These are phyloP conservation scores for Sebastes schlegelii DNA, from an alignment of 2,113 vertebrate genomes.

Conservation along the genomic window DNA sequence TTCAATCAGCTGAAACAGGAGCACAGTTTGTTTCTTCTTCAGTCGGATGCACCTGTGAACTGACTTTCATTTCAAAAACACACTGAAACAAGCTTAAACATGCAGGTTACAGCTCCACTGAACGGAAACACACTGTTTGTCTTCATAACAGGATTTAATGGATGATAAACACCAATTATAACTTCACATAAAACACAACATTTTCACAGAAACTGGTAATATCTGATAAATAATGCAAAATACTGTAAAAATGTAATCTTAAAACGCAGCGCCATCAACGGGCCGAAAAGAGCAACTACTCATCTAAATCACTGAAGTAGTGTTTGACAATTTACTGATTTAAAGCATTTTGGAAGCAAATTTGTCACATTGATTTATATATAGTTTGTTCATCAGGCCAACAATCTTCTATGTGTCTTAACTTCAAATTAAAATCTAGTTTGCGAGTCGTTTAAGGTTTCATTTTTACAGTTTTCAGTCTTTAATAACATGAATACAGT, in stretches of 20 bases:
- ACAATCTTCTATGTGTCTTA: neutral
- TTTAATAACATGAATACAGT: neutral
- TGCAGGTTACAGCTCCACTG: neutral
- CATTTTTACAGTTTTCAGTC: conserved; percentile 28
- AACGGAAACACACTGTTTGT: neutral
- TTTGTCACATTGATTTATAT: neutral
- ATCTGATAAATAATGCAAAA: conserved; percentile 14
- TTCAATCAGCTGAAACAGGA: neutral
- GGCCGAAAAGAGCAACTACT: neutral
- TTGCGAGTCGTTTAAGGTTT: neutral
- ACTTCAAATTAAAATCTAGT: neutral
- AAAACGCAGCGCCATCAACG: conserved; percentile 1
- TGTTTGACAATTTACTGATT: neutral
- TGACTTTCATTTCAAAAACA: neutral
- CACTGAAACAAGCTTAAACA: neutral
- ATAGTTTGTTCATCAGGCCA: neutral
- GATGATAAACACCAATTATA: conserved; percentile 16
- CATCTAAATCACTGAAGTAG: neutral
- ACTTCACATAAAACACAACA: conserved; percentile 15
- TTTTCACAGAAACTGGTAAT: neutral
- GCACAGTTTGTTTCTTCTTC: too few species aligned
- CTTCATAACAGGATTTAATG: conserved; percentile 32
- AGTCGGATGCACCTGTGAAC: neutral
- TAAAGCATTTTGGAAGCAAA: neutral
- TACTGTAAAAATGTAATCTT: conserved; percentile 30